phyloP scores from a whole-genome alignment of 2,113 vertebrate species.

The Typhlomys cinereus region DNA sequence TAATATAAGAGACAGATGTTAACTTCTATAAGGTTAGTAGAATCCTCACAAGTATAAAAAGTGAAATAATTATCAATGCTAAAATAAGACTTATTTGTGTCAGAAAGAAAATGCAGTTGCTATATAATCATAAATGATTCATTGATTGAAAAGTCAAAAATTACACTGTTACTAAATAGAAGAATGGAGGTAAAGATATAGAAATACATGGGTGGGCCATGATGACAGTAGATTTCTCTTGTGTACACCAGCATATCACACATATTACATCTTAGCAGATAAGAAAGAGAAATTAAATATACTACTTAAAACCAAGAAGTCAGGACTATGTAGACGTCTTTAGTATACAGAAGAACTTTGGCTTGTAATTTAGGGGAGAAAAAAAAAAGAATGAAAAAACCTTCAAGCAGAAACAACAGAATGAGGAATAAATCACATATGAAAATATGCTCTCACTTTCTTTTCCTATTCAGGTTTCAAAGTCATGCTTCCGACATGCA shows the following conservation, averaged over 20 bases:
- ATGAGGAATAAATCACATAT: not conserved
- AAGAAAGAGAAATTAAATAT: not conserved
- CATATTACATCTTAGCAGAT: not conserved
- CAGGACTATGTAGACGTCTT: too few species aligned
- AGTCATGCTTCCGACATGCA: not conserved
- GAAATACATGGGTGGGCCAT: not conserved
- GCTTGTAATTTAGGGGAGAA: not conserved
- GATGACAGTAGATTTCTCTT: not conserved
- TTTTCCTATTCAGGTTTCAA: not conserved
- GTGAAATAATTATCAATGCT: not conserved
- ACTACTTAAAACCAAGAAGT: not conserved
- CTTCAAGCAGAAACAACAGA: constrained; percentile 36
- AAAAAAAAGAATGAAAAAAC: not conserved
- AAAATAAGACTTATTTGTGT: not conserved
- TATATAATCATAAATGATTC: not conserved
- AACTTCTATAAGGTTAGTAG: not conserved
- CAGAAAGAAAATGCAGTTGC: not conserved
- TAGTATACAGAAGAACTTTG: not conserved
- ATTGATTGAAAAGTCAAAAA: not conserved
- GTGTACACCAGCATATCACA: too few species aligned
- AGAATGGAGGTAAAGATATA: not conserved
- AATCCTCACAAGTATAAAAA: not conserved
- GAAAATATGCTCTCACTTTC: not conserved
- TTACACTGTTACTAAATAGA: not conserved
- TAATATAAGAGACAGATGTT: not conserved